phyloP scores from a whole-genome alignment of 1,140 invertebrate genomes.

The Drosophila novamexicana region DNA sequence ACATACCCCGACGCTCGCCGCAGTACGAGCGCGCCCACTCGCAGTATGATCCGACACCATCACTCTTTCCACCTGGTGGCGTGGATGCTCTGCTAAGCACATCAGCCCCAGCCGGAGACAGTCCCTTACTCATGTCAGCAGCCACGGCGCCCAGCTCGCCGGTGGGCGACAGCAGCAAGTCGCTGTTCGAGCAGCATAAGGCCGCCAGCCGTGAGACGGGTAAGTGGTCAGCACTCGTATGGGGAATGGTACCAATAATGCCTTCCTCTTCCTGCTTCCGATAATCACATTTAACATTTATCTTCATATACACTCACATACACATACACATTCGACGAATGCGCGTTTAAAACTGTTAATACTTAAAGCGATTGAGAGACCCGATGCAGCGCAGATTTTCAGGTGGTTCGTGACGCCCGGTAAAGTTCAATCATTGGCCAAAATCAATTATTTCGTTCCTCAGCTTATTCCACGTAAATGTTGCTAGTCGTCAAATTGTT shows the following conservation, averaged over 20 bases:
- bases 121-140: constrained; percentile 46
- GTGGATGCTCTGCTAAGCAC: constrained; percentile 71
- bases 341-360: constrained; percentile 14
- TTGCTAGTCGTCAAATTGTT: constrained; percentile 33
- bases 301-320: constrained; percentile 55
- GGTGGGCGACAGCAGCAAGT: constrained; percentile 73
- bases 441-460: constrained; percentile 47
- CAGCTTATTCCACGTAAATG: constrained; percentile 61
- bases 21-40: constrained; percentile 75
- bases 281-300: constrained; percentile 70
- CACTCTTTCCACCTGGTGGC: constrained; percentile 71
- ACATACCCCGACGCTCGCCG: constrained; percentile 77
- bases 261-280: constrained; percentile 26
- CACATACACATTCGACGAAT: constrained; percentile 29
- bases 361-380: constrained; percentile 62
- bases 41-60: constrained; percentile 49
- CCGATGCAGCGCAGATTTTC: constrained; percentile 76
- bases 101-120: constrained; percentile 67
- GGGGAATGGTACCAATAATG: constrained; percentile 2
- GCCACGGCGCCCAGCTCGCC: constrained; percentile 73
- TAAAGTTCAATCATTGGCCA: constrained; percentile 71
- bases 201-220: constrained; percentile 72
- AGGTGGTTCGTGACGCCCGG: constrained; percentile 82
- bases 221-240: constrained; percentile 42
- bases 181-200: constrained; percentile 66